Evolutionary conservation across 2,888 invertebrate species (phyloP).

Genomic region (Troilus luridus): DNA sequence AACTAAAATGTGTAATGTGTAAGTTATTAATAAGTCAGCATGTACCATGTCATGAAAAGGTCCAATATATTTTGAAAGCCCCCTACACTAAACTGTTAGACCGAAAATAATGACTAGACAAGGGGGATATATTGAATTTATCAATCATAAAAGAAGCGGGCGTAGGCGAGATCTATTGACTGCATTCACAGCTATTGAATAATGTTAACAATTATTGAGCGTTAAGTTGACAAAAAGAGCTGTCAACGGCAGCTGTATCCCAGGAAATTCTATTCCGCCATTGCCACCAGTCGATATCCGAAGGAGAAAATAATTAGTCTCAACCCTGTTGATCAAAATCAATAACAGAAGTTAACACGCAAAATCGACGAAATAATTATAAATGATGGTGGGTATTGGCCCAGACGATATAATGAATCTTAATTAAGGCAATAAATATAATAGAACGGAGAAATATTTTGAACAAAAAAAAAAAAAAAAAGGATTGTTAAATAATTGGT

Average conservation of each 20-base stretch:
- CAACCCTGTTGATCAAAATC: neutral
- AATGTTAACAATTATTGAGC: slow-evolving; percentile 45
- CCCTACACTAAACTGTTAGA: neutral
- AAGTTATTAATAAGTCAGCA: neutral
- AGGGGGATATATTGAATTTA: slow-evolving; percentile 40
- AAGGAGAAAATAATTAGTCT: slow-evolving; percentile 26
- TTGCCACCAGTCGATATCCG: neutral
- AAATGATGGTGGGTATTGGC: neutral
- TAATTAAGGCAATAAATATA: neutral
- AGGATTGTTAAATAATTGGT: neutral
- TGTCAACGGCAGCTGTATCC: slow-evolving; percentile 9
- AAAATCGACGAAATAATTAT: neutral
- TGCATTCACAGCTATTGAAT: slow-evolving; percentile 28
- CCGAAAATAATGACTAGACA: slow-evolving; percentile 16
- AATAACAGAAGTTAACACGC: neutral
- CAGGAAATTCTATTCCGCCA: slow-evolving; percentile 35
- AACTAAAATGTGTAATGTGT: too few species aligned
- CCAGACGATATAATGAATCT: neutral
- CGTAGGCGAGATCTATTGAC: neutral
- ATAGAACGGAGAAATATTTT: neutral
- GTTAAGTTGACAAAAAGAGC: neutral
- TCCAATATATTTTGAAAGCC: neutral
- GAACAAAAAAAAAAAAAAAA: neutral
- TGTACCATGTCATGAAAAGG: neutral
- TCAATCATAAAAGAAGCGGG: neutral